Base-by-base conservation (phyloP, 2,113 vertebrate species). In the Cyprinodon brontotheroides region DNA sequence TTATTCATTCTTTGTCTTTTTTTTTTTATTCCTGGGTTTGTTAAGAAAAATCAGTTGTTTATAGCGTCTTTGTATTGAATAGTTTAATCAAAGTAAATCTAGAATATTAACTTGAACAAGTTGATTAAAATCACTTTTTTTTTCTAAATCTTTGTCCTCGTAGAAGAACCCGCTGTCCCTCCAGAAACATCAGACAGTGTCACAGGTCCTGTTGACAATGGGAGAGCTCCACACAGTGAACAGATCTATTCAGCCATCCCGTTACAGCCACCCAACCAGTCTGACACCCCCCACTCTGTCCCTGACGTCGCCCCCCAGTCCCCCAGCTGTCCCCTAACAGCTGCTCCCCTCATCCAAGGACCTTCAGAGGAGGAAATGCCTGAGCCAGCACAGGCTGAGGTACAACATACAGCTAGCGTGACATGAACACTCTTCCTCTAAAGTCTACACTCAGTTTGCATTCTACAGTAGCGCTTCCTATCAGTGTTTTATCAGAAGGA, bases 261-360 rank as follows among this genome's bases (percentile, higher is more conserved):
- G 40, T 89, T 97, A 65, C 95, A 96, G 40, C 96, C 95, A 4
- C 96, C 97, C 0, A 94, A 93, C 77, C 97, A 97, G 82, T 92
- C 95, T 77, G 86, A 95, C 82, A 82, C 86, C 1, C 92, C 89
- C 17, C 79, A 82, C 50, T 65, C 15, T 22, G 50, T 67, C 0
- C 43, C 43, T 45, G 22, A 67, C 70, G 13, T 65, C 37, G 60
- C 47, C 57, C 37, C 74, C 17, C 76, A 47, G 2, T 29, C 75
- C 3, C 14, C 36, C 37, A 61, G 29, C 36, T 82, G 36, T 4
- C 47, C 66, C 1, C 17, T 65, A 12, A 45, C 53, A 41, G 59
- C 69, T 62, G 72, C 68, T 53, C 47, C 57, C 29, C 43, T 65
- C 62, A 72, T 20, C 17, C 62, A 57, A 11, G 38, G 59, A 65